phyloP scores from a whole-genome alignment of 2,113 vertebrate species.

The Psephotus haematonotus region DNA sequence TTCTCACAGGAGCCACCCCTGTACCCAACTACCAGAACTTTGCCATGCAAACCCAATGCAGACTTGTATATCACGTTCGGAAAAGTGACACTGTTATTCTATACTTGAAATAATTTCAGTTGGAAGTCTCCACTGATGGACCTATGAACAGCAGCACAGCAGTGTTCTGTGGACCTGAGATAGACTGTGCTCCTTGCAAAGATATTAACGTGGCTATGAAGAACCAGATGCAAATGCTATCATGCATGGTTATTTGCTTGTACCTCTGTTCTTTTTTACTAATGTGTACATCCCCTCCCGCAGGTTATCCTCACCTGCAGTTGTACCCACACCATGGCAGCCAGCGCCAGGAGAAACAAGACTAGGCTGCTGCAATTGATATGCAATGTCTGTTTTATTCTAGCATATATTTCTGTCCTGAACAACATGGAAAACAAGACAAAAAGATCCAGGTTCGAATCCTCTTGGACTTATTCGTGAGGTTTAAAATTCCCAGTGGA shows the following conservation, averaged over 20 bases:
- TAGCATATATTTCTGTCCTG: rapidly evolving
- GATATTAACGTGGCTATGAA: rapidly evolving
- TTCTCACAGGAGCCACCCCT: background rate
- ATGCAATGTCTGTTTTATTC: rapidly evolving
- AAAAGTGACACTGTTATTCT: background rate
- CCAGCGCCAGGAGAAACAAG: background rate
- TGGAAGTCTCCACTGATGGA: rapidly evolving
- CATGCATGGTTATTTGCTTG: background rate
- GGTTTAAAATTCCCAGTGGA: background rate
- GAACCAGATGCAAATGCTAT: background rate
- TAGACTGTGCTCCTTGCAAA: background rate
- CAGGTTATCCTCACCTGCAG: background rate
- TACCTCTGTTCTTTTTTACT: background rate
- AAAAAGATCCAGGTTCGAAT: background rate
- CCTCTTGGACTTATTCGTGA: background rate
- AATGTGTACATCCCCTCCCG: rapidly evolving
- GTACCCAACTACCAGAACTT: background rate
- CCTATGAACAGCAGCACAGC: background rate
- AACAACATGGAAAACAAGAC: rapidly evolving
- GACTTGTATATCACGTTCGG: background rate
- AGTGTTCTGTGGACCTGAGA: background rate
- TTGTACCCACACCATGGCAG: background rate
- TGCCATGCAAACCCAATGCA: background rate
- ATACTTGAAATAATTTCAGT: background rate
- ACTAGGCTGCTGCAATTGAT: background rate